Evolutionary conservation across 1,140 invertebrate species (phyloP), one percentile per base, ranked within the genome.

Genomic region (Drosophila trapezifrons): DNA sequence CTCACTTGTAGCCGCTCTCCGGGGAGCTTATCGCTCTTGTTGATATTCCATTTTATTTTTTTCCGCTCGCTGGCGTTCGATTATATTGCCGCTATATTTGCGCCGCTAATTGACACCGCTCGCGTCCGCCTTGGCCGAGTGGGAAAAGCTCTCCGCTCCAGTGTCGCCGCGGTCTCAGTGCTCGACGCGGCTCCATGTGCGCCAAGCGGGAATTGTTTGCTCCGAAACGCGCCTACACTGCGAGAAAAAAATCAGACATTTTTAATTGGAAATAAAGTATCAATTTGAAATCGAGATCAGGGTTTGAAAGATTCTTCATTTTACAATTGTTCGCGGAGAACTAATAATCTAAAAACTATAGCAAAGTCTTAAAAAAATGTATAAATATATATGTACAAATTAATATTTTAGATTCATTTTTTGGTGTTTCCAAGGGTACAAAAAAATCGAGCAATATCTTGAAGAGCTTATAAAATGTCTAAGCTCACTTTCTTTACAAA

Each of bases 61-160:
- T 13, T 38, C 43, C n/a, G 20, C 62, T 59, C 38, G 25, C 38
- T 64, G 51, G 7, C 8, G 25, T 56, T 70, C 69, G 69, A 71
- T 71, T 63, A 62, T 75, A 42, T 58, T 63, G 51, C 40, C 40
- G 40, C 49, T 71, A 37, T 76, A 80, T 84, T 81, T 66, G 82
- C 45, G 78, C 45, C 71, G 64, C 66, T 71, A 81, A 85, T 87
- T 89, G 84, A 80, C 73, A 89, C 76, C 55, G 54, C 76, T 87
- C 63, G 65, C 69, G 54, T 72, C 83, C 58, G 69, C 69, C 70
- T 75, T 69, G 67, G 43, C 27, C 66, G 63, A 40, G 43, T 52
- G 52, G 57, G 32, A 46, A 54, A 43, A 76, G 70, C 62, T 78
- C 40, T 74, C 76, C 57, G 66, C 69, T 32, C 25, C 59, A 57